Conservation (phyloP, 2,888 invertebrate genomes). For the Hanleya hanleyi region DNA sequence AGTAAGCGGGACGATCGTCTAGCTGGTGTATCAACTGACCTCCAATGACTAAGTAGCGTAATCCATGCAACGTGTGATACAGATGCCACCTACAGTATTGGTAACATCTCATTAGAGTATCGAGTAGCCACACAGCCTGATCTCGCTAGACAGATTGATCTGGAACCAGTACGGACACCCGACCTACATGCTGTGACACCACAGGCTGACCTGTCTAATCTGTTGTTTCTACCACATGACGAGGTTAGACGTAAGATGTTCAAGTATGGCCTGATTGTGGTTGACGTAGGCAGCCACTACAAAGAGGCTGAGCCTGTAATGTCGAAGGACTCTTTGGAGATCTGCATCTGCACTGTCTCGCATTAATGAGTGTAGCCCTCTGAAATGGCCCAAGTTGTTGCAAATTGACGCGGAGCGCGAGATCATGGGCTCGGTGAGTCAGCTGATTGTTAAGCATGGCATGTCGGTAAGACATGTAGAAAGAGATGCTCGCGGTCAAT, state of each 20-base stretch:
- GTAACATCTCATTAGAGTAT: no score
- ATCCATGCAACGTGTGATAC: no score
- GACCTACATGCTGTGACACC: no score
- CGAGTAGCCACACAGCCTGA: no score
- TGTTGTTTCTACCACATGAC: conserved; percentile 36
- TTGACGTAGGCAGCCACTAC: conserved; percentile 33
- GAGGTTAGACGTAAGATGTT: conserved; percentile 24
- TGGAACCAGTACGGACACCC: no score
- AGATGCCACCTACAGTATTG: no score
- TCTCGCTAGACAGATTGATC: no score
- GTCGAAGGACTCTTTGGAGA: conserved; percentile 33
- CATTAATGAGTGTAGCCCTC: conserved; percentile 24
- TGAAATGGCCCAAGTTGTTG: conserved; percentile 33
- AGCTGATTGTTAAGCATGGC: conserved; percentile 31
- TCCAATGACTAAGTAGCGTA: no score
- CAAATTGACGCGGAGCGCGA: conserved; percentile 37
- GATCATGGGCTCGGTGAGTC: conserved; percentile 32
- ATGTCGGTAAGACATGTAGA: conserved; percentile 27
- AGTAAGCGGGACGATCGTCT: no score
- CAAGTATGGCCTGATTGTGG: conserved; percentile 38
- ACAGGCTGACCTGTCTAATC: conserved; percentile 30
- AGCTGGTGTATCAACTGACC: no score
- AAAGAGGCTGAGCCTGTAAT: conserved; percentile 45
- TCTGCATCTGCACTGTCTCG: conserved; percentile 31
- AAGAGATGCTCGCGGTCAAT: conserved; percentile 30